Conservation (phyloP, 1,140 invertebrate species). For the Drosophila orena region DNA sequence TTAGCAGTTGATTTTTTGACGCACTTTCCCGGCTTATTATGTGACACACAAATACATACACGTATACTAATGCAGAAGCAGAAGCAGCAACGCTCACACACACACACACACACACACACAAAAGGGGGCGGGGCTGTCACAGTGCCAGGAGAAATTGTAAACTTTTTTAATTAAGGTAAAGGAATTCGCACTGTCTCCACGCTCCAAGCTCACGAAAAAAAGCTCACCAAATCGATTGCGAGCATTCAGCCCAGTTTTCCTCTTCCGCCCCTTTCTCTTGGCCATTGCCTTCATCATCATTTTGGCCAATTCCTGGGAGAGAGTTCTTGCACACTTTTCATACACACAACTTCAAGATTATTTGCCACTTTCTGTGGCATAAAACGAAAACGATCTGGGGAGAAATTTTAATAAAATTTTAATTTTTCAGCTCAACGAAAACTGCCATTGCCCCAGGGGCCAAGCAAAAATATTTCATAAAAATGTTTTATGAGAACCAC, state of each 20-base stretch:
- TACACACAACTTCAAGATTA: slow-evolving; percentile 22
- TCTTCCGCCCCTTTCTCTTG: slow-evolving; percentile 2
- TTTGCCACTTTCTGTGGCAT: slow-evolving; percentile 11
- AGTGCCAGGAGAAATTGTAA: slow-evolving; percentile 61
- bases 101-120: background rate
- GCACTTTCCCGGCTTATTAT: slow-evolving; percentile 70
- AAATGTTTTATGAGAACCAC: background rate
- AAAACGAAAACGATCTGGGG: slow-evolving; percentile 17
- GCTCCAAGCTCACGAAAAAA: slow-evolving; percentile 16
- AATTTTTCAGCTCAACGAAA: slow-evolving; percentile 4
- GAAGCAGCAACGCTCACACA: background rate
- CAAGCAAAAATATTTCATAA: slow-evolving; percentile 1
- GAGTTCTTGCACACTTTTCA: slow-evolving; percentile 10
- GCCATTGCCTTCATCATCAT: slow-evolving; percentile 1
- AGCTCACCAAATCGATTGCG: slow-evolving; percentile 35
- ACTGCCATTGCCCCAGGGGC: slow-evolving; percentile 2
- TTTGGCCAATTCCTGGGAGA: slow-evolving; percentile 22
- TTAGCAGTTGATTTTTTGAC: slow-evolving; percentile 66
- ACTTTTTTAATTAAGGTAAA: slow-evolving; percentile 81
- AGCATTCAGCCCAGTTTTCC: slow-evolving; percentile 6
- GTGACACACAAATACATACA: slow-evolving; percentile 46
- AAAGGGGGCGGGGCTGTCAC: slow-evolving; percentile 49
- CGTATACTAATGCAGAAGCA: slow-evolving; percentile 19
- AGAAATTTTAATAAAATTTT: slow-evolving; percentile 21
- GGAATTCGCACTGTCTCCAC: slow-evolving; percentile 60